phyloP scores from a whole-genome alignment of 2,888 invertebrate genomes.

The Catotricha subobsoleta region DNA sequence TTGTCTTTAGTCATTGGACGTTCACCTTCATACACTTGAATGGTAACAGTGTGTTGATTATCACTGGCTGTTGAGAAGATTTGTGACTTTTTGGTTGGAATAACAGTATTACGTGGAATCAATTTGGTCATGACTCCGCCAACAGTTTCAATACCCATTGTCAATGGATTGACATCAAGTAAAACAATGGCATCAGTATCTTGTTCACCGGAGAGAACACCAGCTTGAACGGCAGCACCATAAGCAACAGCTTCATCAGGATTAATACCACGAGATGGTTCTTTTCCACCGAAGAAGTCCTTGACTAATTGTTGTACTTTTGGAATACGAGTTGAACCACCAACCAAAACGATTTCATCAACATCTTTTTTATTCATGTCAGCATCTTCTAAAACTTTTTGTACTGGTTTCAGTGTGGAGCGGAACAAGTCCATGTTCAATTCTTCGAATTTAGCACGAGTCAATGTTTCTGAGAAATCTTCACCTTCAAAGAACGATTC shows the following conservation, averaged over 20 bases:
- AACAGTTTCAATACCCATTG: constrained; percentile 78
- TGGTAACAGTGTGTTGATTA: constrained; percentile 90
- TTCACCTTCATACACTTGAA: constrained; percentile 94
- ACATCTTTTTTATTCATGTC: constrained; percentile 88
- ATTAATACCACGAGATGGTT: constrained; percentile 91
- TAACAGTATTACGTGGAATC: constrained; percentile 93
- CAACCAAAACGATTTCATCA: constrained; percentile 81
- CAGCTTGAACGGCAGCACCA: constrained; percentile 92
- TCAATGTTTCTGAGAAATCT: constrained; percentile 90
- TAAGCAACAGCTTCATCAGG: constrained; percentile 97
- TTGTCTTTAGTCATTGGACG: constrained; percentile 99
- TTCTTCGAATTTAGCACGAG: constrained; percentile 92
- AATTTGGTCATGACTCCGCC: constrained; percentile 91
- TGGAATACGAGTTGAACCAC: constrained; percentile 94
- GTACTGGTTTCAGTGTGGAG: constrained; percentile 89
- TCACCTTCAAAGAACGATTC: constrained; percentile 89
- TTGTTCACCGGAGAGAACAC: constrained; percentile 83
- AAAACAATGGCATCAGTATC: constrained; percentile 90
- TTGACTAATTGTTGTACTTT: constrained; percentile 94
- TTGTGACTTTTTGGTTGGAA: constrained; percentile 92
- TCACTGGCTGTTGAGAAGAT: constrained; percentile 95
- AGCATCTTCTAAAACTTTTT: constrained; percentile 87
- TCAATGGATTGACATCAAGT: constrained; percentile 82
- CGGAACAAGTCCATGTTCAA: constrained; percentile 91
- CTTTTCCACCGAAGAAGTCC: constrained; percentile 90